Evolutionary conservation across 2,113 vertebrate species (phyloP), one percentile per base, ranked within the genome.

Genomic region (Aplodontia rufa): DNA sequence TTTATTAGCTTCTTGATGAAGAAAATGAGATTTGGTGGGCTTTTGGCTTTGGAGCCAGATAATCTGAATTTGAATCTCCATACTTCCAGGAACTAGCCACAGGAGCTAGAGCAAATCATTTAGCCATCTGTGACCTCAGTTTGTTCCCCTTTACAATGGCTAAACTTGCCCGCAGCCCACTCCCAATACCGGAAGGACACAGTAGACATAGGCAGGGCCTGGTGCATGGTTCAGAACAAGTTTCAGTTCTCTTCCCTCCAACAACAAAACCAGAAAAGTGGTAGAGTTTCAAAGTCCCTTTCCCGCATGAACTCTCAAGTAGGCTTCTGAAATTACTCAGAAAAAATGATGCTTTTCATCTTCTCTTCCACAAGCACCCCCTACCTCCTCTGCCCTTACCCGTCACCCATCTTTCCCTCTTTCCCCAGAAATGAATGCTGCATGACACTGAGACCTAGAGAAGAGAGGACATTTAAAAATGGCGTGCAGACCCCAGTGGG

Each of bases 381-480:
- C 75, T n/a, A 74, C 49, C 16, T n/a, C 74, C 53, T 53, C 71
- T 20, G 19, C n/a, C 95, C 17, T 76, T 94, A 75, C 71, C 13
- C 13, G 94, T 58, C 20, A 30, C 22, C 55, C 20, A 8, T 1
- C 14, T 80, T 83, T 45, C 22, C 53, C 37, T 32, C 26, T 87
- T 81, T 80, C 45, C 60, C 68, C 17, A 2, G 28, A 76, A 90
- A 93, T 60, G 0, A 24, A 69, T 79, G 30, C 51, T 80, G 85
- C 42, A 8, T 0, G 45, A 84, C 51, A 95, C 81, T 37, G 55
- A 86, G 76, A 76, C 72, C 82, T 53, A 19, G 26, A 74, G 91
- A 35, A 95, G 87, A 60, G 69, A 55, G 51, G 55, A 80, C 47
- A 80, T 87, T 93, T 95, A 87, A 0, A 2, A 96, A 53, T 87